Evolutionary conservation across 2,797 vertebrate genomes (phyloP).

Genomic region (Takifugu rubripes): DNA sequence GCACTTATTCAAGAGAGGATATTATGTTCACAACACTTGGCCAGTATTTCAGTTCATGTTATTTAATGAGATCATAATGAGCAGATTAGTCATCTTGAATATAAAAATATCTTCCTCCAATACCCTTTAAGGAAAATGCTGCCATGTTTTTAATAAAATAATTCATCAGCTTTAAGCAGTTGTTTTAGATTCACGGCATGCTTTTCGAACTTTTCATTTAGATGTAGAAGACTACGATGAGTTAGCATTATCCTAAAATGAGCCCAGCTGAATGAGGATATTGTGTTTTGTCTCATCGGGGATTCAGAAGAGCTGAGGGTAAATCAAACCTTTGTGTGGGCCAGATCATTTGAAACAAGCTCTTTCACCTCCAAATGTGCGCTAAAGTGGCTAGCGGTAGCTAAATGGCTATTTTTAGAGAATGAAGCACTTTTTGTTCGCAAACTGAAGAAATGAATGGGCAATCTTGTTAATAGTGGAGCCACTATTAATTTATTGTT

Average conservation of each 20-base stretch:
- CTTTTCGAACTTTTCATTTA: conserved; percentile 15
- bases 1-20: background rate
- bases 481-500: background rate
- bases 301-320: conserved; percentile 54
- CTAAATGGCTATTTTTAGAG: no score
- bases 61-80: background rate
- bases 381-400: no score
- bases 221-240: conserved; percentile 46
- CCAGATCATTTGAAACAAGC: conserved; percentile 37
- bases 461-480: no score
- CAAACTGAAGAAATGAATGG: no score
- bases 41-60: background rate
- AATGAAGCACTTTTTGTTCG: no score
- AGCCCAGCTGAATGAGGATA: conserved; percentile 65
- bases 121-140: background rate
- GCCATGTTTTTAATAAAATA: background rate
- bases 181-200: conserved; percentile 3
- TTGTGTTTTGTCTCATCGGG: conserved; percentile 65
- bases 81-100: background rate
- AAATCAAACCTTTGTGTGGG: conserved; percentile 55
- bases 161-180: background rate
- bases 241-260: conserved; percentile 64
- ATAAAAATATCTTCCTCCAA: background rate
- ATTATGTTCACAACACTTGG: conserved; percentile 1
- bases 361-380: background rate